Evolutionary conservation across 2,888 invertebrate genomes (phyloP).

Genomic region (Cancer borealis): DNA sequence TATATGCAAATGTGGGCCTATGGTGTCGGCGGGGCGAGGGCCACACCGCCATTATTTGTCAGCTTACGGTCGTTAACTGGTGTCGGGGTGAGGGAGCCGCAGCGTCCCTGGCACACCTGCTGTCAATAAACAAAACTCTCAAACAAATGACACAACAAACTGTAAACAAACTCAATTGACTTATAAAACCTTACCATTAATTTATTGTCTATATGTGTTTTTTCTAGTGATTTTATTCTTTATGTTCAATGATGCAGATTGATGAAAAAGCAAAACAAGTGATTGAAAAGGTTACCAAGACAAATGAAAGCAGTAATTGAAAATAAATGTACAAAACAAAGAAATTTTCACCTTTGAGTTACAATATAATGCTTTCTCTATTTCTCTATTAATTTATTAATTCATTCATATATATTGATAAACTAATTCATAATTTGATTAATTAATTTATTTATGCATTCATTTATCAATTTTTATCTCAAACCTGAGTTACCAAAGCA

Average conservation of each 20-base stretch:
- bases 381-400: not conserved
- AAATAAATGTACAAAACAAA: not conserved
- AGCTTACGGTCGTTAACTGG: constrained; percentile 18
- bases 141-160: not conserved
- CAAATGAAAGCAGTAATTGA: not conserved
- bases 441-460: not conserved
- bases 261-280: not conserved
- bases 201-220: not conserved
- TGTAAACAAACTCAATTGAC: not conserved
- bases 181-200: too few relatives aligned
- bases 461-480: not conserved
- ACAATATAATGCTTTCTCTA: not conserved
- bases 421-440: not conserved
- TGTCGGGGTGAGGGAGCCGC: not conserved
- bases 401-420: not conserved
- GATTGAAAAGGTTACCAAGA: not conserved
- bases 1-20: constrained; percentile 9
- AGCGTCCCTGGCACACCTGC: not conserved
- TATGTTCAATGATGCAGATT: not conserved
- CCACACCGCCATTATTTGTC: not conserved
- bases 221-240: not conserved
- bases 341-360: too few relatives aligned
- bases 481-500: not conserved
- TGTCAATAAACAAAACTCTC: constrained; percentile 5
- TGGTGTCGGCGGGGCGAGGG: not conserved